Conservation (phyloP, 2,888 invertebrate species). For the Corythucha ciliata region DNA sequence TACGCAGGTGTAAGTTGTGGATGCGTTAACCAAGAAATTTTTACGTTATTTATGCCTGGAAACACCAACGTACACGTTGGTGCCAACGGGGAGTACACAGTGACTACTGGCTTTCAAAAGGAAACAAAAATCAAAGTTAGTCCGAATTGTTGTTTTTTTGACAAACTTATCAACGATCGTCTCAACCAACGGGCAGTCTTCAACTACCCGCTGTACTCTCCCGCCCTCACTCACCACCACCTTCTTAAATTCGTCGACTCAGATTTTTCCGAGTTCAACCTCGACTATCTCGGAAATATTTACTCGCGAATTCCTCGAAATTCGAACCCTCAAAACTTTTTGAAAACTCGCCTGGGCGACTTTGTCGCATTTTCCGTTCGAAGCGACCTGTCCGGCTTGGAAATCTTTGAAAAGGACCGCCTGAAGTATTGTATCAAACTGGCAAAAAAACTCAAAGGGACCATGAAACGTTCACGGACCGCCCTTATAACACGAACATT, state of each 20-base stretch:
- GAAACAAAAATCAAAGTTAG: neutral
- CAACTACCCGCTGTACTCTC: slow-evolving; percentile 2
- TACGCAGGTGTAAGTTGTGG: slow-evolving; percentile 15
- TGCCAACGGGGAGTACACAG: slow-evolving; percentile 5
- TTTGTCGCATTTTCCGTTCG: slow-evolving; percentile 3
- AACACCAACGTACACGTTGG: slow-evolving; percentile 8
- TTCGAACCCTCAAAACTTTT: neutral
- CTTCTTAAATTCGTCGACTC: slow-evolving; percentile 4
- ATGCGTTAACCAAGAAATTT: slow-evolving; percentile 9
- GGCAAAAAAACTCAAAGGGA: neutral
- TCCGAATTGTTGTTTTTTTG: slow-evolving; percentile 10
- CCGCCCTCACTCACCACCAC: neutral
- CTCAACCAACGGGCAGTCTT: slow-evolving; percentile 10
- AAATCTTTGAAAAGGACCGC: slow-evolving; percentile 7
- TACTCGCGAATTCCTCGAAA: slow-evolving; percentile 2
- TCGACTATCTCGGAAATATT: slow-evolving; percentile 14
- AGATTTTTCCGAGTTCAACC: slow-evolving; percentile 7
- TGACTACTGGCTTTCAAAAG: neutral
- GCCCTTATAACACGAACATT: slow-evolving; percentile 2
- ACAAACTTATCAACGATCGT: slow-evolving; percentile 1
- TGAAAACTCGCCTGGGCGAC: neutral
- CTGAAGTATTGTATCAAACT: slow-evolving; percentile 1
- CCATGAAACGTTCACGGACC: neutral
- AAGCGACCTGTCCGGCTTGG: slow-evolving; percentile 11
- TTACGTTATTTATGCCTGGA: slow-evolving; percentile 18